Evolutionary conservation across 2,888 invertebrate genomes (phyloP).

Genomic region (Empis stercorea): DNA sequence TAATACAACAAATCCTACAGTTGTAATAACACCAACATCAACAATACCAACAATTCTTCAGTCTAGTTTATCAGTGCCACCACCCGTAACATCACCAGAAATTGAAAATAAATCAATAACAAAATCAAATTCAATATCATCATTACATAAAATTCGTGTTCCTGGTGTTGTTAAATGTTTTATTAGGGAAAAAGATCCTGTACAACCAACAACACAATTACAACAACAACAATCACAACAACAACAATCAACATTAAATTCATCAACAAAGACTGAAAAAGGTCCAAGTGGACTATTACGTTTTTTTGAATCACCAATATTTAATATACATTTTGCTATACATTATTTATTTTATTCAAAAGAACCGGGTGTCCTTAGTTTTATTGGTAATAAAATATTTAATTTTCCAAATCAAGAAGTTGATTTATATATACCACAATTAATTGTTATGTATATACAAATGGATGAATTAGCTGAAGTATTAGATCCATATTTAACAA

Average conservation of each 20-base stretch:
- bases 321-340: constrained; percentile 97
- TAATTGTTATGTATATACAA: constrained; percentile 97
- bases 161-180: constrained; percentile 36
- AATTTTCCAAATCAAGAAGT: constrained; percentile 85
- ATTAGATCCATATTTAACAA: constrained; percentile 66
- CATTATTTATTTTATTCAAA: constrained; percentile 96
- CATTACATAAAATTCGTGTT: constrained; percentile 30
- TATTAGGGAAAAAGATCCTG: constrained; percentile 25
- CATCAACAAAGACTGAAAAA: constrained; percentile 25
- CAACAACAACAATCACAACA: constrained; percentile 5
- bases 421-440: constrained; percentile 95
- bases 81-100: not conserved
- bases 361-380: constrained; percentile 94
- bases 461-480: constrained; percentile 96
- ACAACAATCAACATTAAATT: constrained; percentile 7
- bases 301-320: constrained; percentile 92
- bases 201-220: constrained; percentile 8
- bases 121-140: constrained; percentile 30
- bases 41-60: constrained; percentile 4
- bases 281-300: constrained; percentile 39
- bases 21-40: not conserved
- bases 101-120: constrained; percentile 15
- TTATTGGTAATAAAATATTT: constrained; percentile 95
- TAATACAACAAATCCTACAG: not conserved
- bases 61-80: not conserved